Conservation (phyloP, 2,113 vertebrate species). For the Pteropus alecto region DNA sequence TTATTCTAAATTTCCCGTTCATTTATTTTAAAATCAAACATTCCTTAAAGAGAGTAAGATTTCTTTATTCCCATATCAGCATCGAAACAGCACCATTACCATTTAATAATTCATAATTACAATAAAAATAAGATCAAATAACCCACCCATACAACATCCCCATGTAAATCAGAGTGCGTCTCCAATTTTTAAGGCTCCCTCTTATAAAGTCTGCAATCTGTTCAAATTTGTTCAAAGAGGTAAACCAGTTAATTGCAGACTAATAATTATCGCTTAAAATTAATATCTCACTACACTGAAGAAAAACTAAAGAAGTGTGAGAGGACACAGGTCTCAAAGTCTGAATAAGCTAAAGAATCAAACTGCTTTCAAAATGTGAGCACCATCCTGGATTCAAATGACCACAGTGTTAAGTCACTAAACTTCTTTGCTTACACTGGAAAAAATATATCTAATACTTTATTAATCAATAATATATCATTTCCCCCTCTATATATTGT, state of each 20-base stretch:
- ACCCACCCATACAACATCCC: not conserved
- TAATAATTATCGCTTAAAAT: conserved; percentile 12
- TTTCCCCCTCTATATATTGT: not conserved
- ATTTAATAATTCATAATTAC: not conserved
- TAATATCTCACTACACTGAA: not conserved
- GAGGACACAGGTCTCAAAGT: not conserved
- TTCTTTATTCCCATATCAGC: not conserved
- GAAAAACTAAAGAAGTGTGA: not conserved
- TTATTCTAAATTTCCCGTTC: not conserved
- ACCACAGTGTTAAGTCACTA: not conserved
- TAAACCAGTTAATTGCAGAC: not conserved
- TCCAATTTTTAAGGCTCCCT: not conserved
- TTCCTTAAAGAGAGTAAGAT: not conserved
- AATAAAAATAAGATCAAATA: not conserved
- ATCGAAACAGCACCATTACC: not conserved
- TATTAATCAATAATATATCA: not conserved
- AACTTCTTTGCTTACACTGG: not conserved
- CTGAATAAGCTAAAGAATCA: not conserved
- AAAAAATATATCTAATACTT: not conserved
- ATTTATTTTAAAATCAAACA: not conserved
- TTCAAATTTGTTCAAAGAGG: conserved; percentile 12
- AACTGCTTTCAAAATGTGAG: not conserved
- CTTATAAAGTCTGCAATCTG: not conserved
- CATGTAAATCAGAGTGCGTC: not conserved
- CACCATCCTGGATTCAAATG: not conserved